A percentile compares a stretch with the other conserved stretches of the same genome.
Evolutionary conservation across 2,888 invertebrate species (phyloP).

Genomic region (Machimus atricapillus): DNA sequence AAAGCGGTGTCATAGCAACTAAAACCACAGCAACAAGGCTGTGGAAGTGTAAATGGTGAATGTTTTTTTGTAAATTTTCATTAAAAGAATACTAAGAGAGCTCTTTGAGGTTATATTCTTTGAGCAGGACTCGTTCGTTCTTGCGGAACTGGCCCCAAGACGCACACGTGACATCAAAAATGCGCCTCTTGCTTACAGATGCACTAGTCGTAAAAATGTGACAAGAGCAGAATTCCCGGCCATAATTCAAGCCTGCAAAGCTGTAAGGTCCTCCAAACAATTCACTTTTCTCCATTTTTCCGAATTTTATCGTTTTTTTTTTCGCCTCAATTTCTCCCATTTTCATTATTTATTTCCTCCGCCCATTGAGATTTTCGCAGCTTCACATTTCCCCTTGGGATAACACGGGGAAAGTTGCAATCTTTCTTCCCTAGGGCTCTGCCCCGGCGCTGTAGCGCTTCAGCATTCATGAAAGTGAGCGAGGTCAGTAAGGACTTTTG

Average conservation of each 20-base stretch:
- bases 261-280: not conserved
- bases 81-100: not conserved
- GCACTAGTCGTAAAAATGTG: not conserved
- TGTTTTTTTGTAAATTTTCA: not conserved
- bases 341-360: slow-evolving; percentile 13
- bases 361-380: slow-evolving; percentile 16
- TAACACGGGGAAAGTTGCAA: not conserved
- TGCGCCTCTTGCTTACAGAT: not conserved
- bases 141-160: not conserved
- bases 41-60: too few species aligned
- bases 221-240: not conserved
- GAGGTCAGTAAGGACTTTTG: not conserved
- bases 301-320: not conserved
- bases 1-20: too few species aligned
- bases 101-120: not conserved
- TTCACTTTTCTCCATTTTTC: not conserved
- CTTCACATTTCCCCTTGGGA: not conserved
- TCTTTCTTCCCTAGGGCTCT: not conserved
- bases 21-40: too few species aligned
- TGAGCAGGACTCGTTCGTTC: not conserved
- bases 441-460: not conserved
- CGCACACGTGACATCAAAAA: not conserved
- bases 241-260: not conserved
- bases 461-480: not conserved
- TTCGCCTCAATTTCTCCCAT: not conserved